Percentiles rank a stretch among this genome's conserved stretches.
Evolutionary conservation across 1,140 invertebrate species (phyloP).

Genomic region (Aporrectodea caliginosa): DNA sequence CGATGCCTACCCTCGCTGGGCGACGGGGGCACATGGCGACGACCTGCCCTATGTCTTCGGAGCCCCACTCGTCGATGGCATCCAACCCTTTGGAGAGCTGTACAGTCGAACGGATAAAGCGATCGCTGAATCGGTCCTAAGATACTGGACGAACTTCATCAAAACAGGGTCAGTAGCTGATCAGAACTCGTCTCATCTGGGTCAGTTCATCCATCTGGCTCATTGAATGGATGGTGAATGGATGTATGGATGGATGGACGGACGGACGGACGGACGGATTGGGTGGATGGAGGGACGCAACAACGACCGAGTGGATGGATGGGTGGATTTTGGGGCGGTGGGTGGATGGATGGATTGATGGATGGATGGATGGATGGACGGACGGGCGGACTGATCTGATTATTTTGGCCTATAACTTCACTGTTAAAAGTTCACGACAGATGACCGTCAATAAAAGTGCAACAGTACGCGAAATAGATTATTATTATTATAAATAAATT

Average conservation of each 20-base stretch:
- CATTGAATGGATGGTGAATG: background rate
- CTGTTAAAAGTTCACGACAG: too few species aligned
- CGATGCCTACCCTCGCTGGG: conserved; percentile 54
- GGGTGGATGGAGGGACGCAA: too few species aligned
- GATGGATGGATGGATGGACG: too few species aligned
- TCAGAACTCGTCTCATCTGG: background rate
- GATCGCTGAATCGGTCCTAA: conserved; percentile 86
- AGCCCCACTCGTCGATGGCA: conserved; percentile 71
- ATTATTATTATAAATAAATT: too few species aligned
- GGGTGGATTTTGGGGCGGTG: too few species aligned
- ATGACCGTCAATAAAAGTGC: too few species aligned
- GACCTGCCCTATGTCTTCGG: conserved; percentile 90
- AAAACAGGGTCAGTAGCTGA: conserved; percentile 81
- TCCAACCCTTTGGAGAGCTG: conserved; percentile 15
- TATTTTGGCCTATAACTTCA: too few species aligned
- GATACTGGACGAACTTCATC: conserved; percentile 94
- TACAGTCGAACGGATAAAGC: conserved; percentile 71
- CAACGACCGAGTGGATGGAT: too few species aligned
- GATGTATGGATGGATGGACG: background rate
- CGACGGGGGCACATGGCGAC: conserved; percentile 86
- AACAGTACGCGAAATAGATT: too few species aligned
- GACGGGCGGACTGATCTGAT: too few species aligned
- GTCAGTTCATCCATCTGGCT: background rate
- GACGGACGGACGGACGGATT: too few species aligned
- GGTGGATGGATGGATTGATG: too few species aligned